A percentile compares a stretch with the other conserved stretches of the same genome.
phyloP scores from a whole-genome alignment of 2,888 invertebrate genomes.

The Platycheirus rosarum region DNA sequence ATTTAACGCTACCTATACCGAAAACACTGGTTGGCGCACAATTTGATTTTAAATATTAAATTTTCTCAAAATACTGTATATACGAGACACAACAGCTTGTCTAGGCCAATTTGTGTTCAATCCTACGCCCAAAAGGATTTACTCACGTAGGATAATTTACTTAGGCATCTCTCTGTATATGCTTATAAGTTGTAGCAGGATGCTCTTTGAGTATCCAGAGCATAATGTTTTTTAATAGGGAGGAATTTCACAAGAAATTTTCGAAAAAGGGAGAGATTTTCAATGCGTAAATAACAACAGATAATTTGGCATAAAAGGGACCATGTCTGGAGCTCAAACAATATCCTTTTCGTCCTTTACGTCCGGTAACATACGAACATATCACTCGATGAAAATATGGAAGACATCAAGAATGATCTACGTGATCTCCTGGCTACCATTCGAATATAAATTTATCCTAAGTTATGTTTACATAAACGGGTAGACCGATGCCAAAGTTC shows the following conservation, averaged over 20 bases:
- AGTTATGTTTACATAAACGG: too few relatives aligned
- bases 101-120: constrained; percentile 65
- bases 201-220: constrained; percentile 5
- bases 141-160: constrained; percentile 68
- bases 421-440: too few relatives aligned
- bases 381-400: too few relatives aligned
- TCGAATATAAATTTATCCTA: too few relatives aligned
- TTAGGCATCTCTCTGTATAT: constrained; percentile 21
- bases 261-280: too few relatives aligned
- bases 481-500: too few relatives aligned
- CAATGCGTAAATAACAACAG: too few relatives aligned
- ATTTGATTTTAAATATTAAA: constrained; percentile 68
- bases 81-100: constrained; percentile 67
- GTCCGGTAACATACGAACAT: too few relatives aligned
- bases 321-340: too few relatives aligned
- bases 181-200: constrained; percentile 12
- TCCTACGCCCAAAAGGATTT: constrained; percentile 54
- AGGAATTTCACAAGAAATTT: background rate
- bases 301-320: too few relatives aligned
- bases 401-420: too few relatives aligned
- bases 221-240: background rate
- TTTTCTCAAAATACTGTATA: constrained; percentile 51
- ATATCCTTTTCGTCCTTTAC: too few relatives aligned
- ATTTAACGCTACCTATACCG: background rate
- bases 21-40: background rate